Conservation (phyloP, 2,797 vertebrate species). For the Leptoclinus maculatus region DNA sequence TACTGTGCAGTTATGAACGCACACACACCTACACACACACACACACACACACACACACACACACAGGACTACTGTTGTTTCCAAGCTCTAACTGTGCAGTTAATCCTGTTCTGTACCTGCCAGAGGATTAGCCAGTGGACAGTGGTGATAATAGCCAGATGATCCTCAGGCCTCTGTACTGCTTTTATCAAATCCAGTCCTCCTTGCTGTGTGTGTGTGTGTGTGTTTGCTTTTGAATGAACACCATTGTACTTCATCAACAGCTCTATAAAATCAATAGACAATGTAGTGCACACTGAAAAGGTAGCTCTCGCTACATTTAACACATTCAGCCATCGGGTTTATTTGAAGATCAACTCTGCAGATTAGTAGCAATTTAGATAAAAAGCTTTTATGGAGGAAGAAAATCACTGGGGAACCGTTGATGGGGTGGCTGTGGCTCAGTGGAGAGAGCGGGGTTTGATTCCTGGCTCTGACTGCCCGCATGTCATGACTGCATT, state of each 20-base stretch:
- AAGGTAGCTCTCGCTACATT: constrained; percentile 15
- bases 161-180: constrained; percentile 44
- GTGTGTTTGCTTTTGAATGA: background rate
- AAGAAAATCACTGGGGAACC: constrained; percentile 5
- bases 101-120: constrained; percentile 49
- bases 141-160: constrained; percentile 64
- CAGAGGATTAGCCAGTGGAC: constrained; percentile 63
- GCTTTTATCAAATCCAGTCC: constrained; percentile 36
- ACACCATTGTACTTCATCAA: constrained; percentile 16
- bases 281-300: constrained; percentile 27
- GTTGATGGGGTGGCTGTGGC: background rate
- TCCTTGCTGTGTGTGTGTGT: background rate
- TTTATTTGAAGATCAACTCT: constrained; percentile 35
- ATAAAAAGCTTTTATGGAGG: constrained; percentile 26
- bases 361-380: constrained; percentile 29
- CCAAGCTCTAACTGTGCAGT: constrained; percentile 28
- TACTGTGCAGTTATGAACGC: background rate
- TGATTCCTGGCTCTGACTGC: background rate
- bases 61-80: constrained; percentile 4
- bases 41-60: constrained; percentile 17
- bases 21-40: constrained; percentile 9
- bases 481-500: background rate
- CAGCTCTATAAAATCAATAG: constrained; percentile 37
- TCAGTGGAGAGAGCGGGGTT: background rate
- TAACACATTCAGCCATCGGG: constrained; percentile 3